phyloP scores from a whole-genome alignment of 2,797 vertebrate species.

The Phataginus tetradactyla region DNA sequence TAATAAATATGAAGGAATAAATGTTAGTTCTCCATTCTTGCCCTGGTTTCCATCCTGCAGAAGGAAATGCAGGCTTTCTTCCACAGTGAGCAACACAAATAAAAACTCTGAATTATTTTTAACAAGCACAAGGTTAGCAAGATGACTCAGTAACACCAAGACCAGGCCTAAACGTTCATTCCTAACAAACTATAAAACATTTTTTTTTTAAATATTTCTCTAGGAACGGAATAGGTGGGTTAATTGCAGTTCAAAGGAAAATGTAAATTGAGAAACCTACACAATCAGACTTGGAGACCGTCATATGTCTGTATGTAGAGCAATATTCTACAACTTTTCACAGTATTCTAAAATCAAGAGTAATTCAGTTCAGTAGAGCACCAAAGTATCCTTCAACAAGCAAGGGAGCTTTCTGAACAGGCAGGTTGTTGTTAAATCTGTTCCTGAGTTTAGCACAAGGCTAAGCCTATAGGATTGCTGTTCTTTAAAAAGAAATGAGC shows the following conservation, averaged over 20 bases:
- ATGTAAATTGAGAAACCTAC: background rate
- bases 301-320: background rate
- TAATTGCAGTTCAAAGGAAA: background rate
- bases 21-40: background rate
- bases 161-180: background rate
- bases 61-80: background rate
- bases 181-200: background rate
- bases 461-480: background rate
- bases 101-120: conserved; percentile 11
- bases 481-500: background rate
- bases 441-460: background rate
- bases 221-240: background rate
- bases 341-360: background rate
- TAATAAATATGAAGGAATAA: background rate
- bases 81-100: background rate
- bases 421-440: background rate
- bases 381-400: background rate
- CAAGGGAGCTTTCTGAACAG: background rate
- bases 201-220: background rate
- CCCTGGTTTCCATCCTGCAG: background rate
- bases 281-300: background rate
- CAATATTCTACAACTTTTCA: background rate
- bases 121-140: background rate
- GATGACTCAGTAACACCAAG: conserved; percentile 35
- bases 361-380: background rate